Conservation (phyloP, 2,888 invertebrate genomes). For the Eristalis pertinax region DNA sequence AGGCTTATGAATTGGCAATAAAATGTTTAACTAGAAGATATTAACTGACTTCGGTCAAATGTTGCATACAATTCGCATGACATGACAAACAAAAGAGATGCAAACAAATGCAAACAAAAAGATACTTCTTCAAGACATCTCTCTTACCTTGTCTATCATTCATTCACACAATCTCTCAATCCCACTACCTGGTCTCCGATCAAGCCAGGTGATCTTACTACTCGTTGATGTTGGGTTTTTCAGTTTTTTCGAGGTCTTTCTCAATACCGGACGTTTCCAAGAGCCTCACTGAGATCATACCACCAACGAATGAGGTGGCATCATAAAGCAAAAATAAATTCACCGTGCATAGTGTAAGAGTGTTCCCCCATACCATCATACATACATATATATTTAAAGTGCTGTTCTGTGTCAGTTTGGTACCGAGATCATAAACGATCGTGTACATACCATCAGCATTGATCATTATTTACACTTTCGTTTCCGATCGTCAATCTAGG, state of each 20-base stretch:
- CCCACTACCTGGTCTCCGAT: constrained; percentile 2
- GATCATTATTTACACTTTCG: constrained; percentile 64
- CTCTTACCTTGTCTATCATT: constrained; percentile 2
- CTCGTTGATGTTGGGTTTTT: constrained; percentile 45
- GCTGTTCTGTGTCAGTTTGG: constrained; percentile 14
- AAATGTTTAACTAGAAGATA: not conserved
- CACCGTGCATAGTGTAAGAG: constrained; percentile 5
- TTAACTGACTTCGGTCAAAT: not conserved
- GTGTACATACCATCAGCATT: constrained; percentile 58
- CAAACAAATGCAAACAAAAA: not conserved
- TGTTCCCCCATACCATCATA: not conserved
- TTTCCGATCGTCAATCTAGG: constrained; percentile 60
- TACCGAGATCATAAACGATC: constrained; percentile 18
- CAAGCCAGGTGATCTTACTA: constrained; percentile 55
- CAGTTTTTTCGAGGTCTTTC: constrained; percentile 59
- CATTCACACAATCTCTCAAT: not conserved
- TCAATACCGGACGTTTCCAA: constrained; percentile 47
- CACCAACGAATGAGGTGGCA: constrained; percentile 41
- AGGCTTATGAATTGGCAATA: no score
- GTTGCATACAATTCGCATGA: not conserved
- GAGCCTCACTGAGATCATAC: not conserved
- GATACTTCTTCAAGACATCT: not conserved
- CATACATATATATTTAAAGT: not conserved
- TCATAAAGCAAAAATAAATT: not conserved
- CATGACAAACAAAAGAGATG: not conserved